A percentile compares a stretch with the other conserved stretches of the same genome.
Conservation (phyloP, 2,888 invertebrate species). For the Catocala sponsa region DNA sequence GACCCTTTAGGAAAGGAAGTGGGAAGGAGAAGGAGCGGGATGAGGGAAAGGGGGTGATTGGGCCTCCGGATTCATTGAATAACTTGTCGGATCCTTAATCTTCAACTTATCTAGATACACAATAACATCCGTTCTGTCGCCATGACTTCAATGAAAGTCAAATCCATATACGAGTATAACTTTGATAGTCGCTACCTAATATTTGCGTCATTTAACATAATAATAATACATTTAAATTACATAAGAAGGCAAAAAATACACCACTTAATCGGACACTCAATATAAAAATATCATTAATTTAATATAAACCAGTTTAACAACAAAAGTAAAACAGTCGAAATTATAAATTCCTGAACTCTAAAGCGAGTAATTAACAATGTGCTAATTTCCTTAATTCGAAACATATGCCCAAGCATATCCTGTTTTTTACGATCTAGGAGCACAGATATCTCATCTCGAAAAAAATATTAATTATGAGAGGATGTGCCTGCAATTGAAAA, state of each 20-base stretch:
- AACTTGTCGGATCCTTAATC: slow-evolving; percentile 33
- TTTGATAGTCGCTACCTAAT: background rate
- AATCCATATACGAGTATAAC: background rate
- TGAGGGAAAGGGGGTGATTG: too few relatives aligned
- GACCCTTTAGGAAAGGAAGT: too few relatives aligned
- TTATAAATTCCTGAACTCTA: slow-evolving; percentile 21
- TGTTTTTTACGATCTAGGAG: slow-evolving; percentile 48
- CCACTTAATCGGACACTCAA: background rate
- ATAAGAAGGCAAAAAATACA: background rate
- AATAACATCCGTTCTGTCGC: slow-evolving; percentile 25
- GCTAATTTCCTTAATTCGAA: slow-evolving; percentile 44
- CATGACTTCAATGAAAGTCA: background rate
- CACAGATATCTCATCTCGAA: slow-evolving; percentile 25
- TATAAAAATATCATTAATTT: background rate
- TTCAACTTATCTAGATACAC: slow-evolving; percentile 31
- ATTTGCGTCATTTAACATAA: background rate
- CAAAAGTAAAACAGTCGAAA: slow-evolving; percentile 18
- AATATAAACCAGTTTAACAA: slow-evolving; percentile 14
- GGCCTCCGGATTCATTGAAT: too few relatives aligned
- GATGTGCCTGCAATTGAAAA: slow-evolving; percentile 13
- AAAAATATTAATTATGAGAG: slow-evolving; percentile 25
- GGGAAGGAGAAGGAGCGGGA: too few relatives aligned
- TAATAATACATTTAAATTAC: slow-evolving; percentile 5
- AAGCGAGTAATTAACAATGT: slow-evolving; percentile 38
- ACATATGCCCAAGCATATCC: slow-evolving; percentile 47